Base-by-base conservation (phyloP, 2,888 invertebrate genomes). In the Dorcus hopei region DNA sequence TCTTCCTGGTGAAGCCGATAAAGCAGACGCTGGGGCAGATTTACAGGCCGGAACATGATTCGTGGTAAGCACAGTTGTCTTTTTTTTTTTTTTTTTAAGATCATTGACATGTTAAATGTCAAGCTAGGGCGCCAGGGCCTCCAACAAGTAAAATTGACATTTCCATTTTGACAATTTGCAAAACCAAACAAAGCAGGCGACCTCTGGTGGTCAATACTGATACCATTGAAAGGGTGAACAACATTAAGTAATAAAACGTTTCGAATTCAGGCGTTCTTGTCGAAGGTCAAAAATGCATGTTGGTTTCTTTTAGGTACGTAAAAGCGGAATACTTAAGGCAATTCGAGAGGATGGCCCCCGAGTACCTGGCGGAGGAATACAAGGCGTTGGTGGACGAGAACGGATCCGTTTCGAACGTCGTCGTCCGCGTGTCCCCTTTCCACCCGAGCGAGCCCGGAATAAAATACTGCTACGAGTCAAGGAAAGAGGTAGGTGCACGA, bases 301-400 rank as follows among this genome's bases (percentile, higher is more conserved):
- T n/a, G n/a, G n/a, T n/a, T n/a, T 70, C 71, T 33, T 33, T 54
- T 74, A 85, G 85, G 65, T 84, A 86, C 72, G 85, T 93, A 0
- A 93, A 91, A 74, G 87, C 87, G 68, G 83, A 88, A 65, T 94
- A 93, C 76, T 81, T 94, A n/a, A 87, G 88, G 71, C 88, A 91
- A 70, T 81, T 93, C 56, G 87, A 90, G 68, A 82, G 81, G n/a
- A 81, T 93, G 78, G 92, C 91, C 1, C 91, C 93, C 0, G 90
- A 90, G 72, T 94, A 93, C 77, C 79, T 93, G 45, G 83, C 86
- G 8, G 94, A 94, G 77, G 87, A 88, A 67, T 91, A 85, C 69
- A 83, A 81, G 65, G 88, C 86, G 5, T 79, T 87, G 38, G 82
- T 87, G 56, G 88, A 88, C 77, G 84, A 85, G 72, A 83, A 84